Evolutionary conservation across 1,140 invertebrate genomes (phyloP), one percentile per base, ranked within the genome.

Genomic region (Psilanteris sp.): DNA sequence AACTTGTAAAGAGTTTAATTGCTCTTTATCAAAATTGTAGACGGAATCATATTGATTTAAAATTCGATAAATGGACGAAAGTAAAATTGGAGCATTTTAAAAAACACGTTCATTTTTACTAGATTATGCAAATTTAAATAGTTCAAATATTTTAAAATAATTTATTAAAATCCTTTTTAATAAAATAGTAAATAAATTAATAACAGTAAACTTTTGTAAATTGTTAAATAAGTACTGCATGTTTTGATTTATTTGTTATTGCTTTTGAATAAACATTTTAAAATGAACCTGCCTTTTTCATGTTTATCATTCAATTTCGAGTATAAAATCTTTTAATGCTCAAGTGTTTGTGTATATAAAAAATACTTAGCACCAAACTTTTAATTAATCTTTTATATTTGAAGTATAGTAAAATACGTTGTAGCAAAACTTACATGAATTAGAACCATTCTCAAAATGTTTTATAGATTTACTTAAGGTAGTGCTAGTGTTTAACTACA

Each of bases 381-480:
- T 20, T 48, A 48, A 43, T 37, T 16, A 15, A 8, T 31, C 20
- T 37, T 13, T 9, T 0, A 6, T 22, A 3, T 24, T 24, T 24
- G n/a, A 16, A 36, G 31, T 55, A 20, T 16, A 20, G 36, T 41
- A 31, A 59, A 44, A 59, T 27, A 27, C 27, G 14, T 50, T 18
- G 24, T 27, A 41, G 34, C 32, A 50, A 52, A 27, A 50, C 0
- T 3, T 9, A 24, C 57, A 27, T 11, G 34, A 62, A 54, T 29
- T 46, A 66, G 11, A 48, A 66, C 22, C 61, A 66, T 24, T 66
- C 48, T 66, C 61, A 37, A 66, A 66, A 44, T 43, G 15, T 24
- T 6, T 27, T 46, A 37, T 39, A 11, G 6, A 3, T 20, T 20
- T n/a, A n/a, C 18, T 20, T 20, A 20, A 20, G 18, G 18, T 20